Percentiles rank a stretch among this genome's conserved stretches.
phyloP scores from a whole-genome alignment of 2,113 vertebrate genomes.

The Mormyrus lacerda region DNA sequence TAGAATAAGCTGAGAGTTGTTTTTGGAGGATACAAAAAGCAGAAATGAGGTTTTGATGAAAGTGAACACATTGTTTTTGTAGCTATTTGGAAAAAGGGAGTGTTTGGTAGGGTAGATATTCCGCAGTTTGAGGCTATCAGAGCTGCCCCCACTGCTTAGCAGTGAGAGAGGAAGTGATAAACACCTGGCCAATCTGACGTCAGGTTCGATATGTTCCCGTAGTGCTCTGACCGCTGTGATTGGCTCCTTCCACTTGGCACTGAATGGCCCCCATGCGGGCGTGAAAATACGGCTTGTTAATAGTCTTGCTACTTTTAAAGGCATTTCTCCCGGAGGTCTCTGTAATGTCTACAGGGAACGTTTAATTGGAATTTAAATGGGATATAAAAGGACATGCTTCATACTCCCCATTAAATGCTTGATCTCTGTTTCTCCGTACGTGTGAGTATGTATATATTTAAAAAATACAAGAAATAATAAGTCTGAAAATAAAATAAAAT shows the following conservation, averaged over 20 bases:
- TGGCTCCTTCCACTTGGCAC: conserved; percentile 30
- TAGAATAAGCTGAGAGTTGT: neutral
- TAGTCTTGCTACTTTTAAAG: conserved; percentile 55
- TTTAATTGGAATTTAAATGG: conserved; percentile 34
- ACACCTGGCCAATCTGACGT: conserved; percentile 7
- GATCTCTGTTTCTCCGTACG: neutral
- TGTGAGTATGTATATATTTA: neutral
- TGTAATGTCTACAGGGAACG: conserved; percentile 33
- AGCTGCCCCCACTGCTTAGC: neutral
- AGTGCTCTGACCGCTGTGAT: conserved; percentile 50
- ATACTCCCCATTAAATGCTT: neutral
- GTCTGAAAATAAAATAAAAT: neutral
- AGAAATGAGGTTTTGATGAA: neutral
- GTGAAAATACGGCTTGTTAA: conserved; percentile 38
- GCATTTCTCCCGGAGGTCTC: conserved; percentile 36
- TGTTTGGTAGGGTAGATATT: neutral
- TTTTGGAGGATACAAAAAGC: neutral
- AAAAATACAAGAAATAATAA: neutral
- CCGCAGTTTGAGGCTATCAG: neutral
- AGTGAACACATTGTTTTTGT: neutral
- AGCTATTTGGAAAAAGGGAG: neutral
- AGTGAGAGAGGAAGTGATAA: neutral
- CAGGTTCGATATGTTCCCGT: conserved; percentile 40
- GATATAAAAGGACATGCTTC: neutral
- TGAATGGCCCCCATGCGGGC: conserved; percentile 26